A percentile compares a stretch with the other conserved stretches of the same genome.
Conservation (phyloP, 2,888 invertebrate genomes). For the Tanypteryx hageni region DNA sequence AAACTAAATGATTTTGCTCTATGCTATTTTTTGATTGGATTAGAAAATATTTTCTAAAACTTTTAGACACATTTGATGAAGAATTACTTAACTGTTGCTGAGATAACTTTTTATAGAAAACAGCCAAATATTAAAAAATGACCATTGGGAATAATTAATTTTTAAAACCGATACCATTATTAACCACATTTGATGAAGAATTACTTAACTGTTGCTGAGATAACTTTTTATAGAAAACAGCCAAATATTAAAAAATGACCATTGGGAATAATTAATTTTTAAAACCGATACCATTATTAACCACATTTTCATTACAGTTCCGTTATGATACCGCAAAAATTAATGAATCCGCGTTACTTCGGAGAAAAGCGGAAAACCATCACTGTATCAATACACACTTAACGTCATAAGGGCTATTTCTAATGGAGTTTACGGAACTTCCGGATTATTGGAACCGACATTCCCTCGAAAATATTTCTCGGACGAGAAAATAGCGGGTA, state of each 20-base stretch:
- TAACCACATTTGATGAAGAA: no score
- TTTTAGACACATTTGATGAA: no score
- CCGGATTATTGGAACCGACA: neutral
- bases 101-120: no score
- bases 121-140: no score
- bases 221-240: no score
- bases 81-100: no score
- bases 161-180: neutral
- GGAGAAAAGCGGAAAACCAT: neutral
- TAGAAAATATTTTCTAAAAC: no score
- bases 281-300: neutral
- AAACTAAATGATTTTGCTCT: no score
- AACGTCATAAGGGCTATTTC: neutral
- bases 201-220: no score
- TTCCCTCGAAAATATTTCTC: neutral
- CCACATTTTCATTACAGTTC: neutral
- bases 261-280: neutral
- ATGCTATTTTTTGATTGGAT: no score
- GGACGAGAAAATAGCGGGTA: neutral
- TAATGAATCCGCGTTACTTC: neutral
- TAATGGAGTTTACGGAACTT: neutral
- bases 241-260: no score
- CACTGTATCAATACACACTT: constrained; percentile 18
- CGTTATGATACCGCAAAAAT: neutral
- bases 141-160: neutral